phyloP scores from a whole-genome alignment of 2,888 invertebrate genomes.

The Oasisia sp. region DNA sequence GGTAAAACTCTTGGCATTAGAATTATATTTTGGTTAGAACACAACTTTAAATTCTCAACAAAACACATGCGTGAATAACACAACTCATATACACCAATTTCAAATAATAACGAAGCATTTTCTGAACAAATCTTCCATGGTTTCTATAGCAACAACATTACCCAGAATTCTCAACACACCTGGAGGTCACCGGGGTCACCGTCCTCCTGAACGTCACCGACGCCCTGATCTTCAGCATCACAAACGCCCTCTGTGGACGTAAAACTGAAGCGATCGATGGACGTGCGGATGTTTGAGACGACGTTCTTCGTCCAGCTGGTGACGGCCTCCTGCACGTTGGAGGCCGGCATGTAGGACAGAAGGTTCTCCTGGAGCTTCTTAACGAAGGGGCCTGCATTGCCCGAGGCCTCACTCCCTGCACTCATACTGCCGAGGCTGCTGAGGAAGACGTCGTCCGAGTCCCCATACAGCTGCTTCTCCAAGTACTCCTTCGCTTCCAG shows the following conservation, averaged over 20 bases:
- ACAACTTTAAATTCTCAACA: not conserved
- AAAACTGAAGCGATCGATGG: conserved; percentile 38
- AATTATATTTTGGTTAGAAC: too few species aligned
- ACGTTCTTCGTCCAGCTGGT: conserved; percentile 55
- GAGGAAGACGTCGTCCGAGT: conserved; percentile 24
- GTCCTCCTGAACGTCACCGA: not conserved
- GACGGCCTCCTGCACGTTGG: conserved; percentile 47
- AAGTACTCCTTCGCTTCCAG: conserved; percentile 82
- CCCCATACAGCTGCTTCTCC: conserved; percentile 70
- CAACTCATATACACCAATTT: not conserved
- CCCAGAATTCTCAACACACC: not conserved
- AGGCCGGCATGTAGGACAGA: conserved; percentile 38
- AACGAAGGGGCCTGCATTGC: conserved; percentile 34
- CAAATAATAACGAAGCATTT: not conserved
- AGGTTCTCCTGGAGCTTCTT: conserved; percentile 39
- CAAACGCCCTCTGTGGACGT: not conserved
- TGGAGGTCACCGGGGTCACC: not conserved
- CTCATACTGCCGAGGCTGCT: not conserved
- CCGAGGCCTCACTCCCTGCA: conserved; percentile 20
- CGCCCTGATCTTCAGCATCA: not conserved
- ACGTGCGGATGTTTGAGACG: conserved; percentile 49
- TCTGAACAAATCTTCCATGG: not conserved
- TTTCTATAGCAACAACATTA: not conserved
- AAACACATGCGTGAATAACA: not conserved
- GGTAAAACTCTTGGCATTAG: too few species aligned